Percentiles rank a stretch among this genome's conserved stretches.
Evolutionary conservation across 2,888 invertebrate species (phyloP).

Genomic region (Eupithecia subfuscata): DNA sequence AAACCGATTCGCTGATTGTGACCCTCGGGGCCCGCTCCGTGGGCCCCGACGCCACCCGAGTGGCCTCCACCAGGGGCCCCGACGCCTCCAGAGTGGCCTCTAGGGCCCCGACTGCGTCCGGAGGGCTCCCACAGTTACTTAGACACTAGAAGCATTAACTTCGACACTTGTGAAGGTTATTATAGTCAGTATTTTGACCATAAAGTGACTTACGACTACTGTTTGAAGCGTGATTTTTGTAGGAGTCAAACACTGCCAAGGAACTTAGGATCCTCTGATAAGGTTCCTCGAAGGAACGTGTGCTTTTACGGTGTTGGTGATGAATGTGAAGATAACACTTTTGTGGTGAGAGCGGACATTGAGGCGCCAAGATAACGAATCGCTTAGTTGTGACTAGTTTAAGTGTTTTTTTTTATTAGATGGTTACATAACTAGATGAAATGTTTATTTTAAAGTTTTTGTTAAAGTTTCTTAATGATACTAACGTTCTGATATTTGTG

Average conservation of each 20-base stretch:
- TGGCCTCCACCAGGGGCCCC: conserved; percentile 74
- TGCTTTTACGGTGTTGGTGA: conserved; percentile 70
- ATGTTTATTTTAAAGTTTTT: background rate
- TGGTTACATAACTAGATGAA: background rate
- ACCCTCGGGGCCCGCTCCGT: conserved; percentile 79
- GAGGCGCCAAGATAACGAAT: conserved; percentile 75
- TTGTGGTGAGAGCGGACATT: conserved; percentile 71
- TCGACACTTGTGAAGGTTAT: conserved; percentile 70
- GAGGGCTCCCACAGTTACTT: conserved; percentile 64
- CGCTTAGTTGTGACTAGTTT: conserved; percentile 40
- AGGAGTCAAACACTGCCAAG: conserved; percentile 72
- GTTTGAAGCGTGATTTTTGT: conserved; percentile 74
- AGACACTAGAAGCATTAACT: conserved; percentile 66
- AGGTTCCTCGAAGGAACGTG: conserved; percentile 63
- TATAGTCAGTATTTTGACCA: conserved; percentile 76
- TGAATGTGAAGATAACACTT: conserved; percentile 57
- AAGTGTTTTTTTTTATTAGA: conserved; percentile 1
- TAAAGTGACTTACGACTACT: conserved; percentile 71
- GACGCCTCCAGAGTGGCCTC: conserved; percentile 66
- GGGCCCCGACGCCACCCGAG: conserved; percentile 77
- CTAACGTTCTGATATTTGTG: background rate
- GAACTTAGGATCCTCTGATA: conserved; percentile 67
- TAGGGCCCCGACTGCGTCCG: conserved; percentile 60
- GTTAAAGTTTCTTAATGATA: background rate
- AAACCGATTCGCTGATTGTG: conserved; percentile 82